A percentile compares a stretch with the other conserved stretches of the same genome.
Evolutionary conservation across 2,888 invertebrate genomes (phyloP).

Genomic region (Folsomia manolachei): DNA sequence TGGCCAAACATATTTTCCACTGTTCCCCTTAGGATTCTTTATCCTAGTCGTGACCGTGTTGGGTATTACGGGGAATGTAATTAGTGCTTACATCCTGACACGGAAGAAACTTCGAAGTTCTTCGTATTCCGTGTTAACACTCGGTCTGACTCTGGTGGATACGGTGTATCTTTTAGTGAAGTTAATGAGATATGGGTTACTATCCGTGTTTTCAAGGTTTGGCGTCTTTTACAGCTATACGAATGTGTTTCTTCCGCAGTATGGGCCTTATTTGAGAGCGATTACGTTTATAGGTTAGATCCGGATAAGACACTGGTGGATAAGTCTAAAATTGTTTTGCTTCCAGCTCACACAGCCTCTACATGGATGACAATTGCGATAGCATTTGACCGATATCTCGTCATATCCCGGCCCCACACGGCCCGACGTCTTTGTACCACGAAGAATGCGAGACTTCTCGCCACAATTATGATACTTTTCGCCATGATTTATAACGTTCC

Average conservation of each 20-base stretch:
- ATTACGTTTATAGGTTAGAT: conserved; percentile 33
- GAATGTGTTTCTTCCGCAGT: conserved; percentile 24
- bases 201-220: conserved; percentile 23
- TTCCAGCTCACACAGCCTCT: conserved; percentile 37
- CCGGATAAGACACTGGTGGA: too few relatives aligned
- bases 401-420: conserved; percentile 16
- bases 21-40: conserved; percentile 33
- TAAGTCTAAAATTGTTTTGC: too few relatives aligned
- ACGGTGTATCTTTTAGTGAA: conserved; percentile 32
- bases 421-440: conserved; percentile 29
- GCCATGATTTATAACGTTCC: conserved; percentile 29
- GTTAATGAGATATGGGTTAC: conserved; percentile 33
- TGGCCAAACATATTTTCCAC: conserved; percentile 21
- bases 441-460: conserved; percentile 12
- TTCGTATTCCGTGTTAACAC: conserved; percentile 35
- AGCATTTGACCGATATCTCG: conserved; percentile 33
- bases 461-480: conserved; percentile 22
- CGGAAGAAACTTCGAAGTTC: conserved; percentile 29
- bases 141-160: conserved; percentile 28
- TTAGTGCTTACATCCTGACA: conserved; percentile 32
- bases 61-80: conserved; percentile 33
- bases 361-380: conserved; percentile 40
- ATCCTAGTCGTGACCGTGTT: conserved; percentile 29
- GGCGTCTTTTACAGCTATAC: conserved; percentile 18
- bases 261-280: conserved; percentile 33